Evolutionary conservation across 2,888 invertebrate genomes (phyloP).

Genomic region (Drosophila rubida): DNA sequence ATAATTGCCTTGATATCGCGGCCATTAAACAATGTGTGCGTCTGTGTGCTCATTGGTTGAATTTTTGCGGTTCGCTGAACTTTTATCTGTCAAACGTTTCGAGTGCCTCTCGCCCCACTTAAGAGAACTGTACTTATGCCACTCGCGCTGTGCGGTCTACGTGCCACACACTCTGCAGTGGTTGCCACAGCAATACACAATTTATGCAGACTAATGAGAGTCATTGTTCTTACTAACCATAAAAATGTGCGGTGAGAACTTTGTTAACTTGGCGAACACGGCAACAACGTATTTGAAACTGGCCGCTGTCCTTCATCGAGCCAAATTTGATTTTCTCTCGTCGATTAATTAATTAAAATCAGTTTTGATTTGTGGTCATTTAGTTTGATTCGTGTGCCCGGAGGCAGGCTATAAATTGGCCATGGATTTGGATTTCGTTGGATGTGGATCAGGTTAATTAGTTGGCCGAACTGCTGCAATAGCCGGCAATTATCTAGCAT

Average conservation of each 20-base stretch:
- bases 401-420: slow-evolving; percentile 41
- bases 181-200: slow-evolving; percentile 33
- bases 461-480: slow-evolving; percentile 43
- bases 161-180: slow-evolving; percentile 21
- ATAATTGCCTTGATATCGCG: slow-evolving; percentile 74
- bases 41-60: slow-evolving; percentile 58
- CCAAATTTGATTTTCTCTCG: not conserved
- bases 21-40: slow-evolving; percentile 63
- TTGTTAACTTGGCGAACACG: no score
- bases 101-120: slow-evolving; percentile 51
- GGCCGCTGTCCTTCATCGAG: slow-evolving; percentile 4
- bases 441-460: slow-evolving; percentile 73
- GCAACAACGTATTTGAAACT: not conserved
- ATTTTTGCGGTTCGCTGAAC: slow-evolving; percentile 75
- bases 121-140: slow-evolving; percentile 30
- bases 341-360: slow-evolving; percentile 68
- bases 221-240: slow-evolving; percentile 48
- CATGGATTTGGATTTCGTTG: slow-evolving; percentile 41
- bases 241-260: not conserved
- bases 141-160: slow-evolving; percentile 54
- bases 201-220: slow-evolving; percentile 48
- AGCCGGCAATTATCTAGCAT: slow-evolving; percentile 60
- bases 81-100: slow-evolving; percentile 68
- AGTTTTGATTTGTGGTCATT: slow-evolving; percentile 70
- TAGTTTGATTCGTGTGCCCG: slow-evolving; percentile 33